These are phyloP conservation scores for Drosophila percnosoma DNA, from an alignment of 2,888 invertebrate species.

Conservation along the genomic window DNA sequence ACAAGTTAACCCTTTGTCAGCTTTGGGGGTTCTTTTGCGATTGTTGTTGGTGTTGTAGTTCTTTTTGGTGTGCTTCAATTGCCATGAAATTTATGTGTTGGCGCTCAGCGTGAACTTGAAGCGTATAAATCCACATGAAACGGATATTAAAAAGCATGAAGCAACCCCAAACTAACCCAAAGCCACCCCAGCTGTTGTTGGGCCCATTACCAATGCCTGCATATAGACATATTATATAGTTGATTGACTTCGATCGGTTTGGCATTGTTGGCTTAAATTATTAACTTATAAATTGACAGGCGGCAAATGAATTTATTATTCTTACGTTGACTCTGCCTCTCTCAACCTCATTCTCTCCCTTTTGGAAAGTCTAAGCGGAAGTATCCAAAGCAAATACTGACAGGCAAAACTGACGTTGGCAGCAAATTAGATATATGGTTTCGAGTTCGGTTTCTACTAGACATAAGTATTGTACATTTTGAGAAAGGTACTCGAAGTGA, in stretches of 20 bases:
- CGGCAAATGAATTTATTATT: constrained; percentile 35
- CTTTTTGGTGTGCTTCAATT: constrained; percentile 67
- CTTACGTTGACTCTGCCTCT: neutral
- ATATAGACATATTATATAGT: constrained; percentile 65
- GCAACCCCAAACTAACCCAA: constrained; percentile 40
- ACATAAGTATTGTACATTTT: neutral
- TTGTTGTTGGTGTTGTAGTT: constrained; percentile 22
- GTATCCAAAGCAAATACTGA: neutral
- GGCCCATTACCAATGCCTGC: constrained; percentile 21
- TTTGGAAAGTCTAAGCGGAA: neutral
- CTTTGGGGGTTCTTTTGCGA: constrained; percentile 15
- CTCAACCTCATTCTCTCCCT: constrained; percentile 2
- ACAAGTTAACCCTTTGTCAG: constrained; percentile 64
- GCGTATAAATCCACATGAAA: constrained; percentile 76
- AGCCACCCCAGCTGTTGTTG: neutral
- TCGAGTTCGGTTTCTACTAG: neutral
- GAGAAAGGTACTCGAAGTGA: neutral
- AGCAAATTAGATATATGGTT: constrained; percentile 18
- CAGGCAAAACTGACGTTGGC: constrained; percentile 6
- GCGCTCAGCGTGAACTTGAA: constrained; percentile 76
- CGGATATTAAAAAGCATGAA: constrained; percentile 76
- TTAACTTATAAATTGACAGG: constrained; percentile 75
- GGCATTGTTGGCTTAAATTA: constrained; percentile 69
- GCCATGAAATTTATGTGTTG: constrained; percentile 77
- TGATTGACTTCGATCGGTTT: constrained; percentile 70